phyloP scores from a whole-genome alignment of 2,797 vertebrate genomes.

The Sebastes elongatus region DNA sequence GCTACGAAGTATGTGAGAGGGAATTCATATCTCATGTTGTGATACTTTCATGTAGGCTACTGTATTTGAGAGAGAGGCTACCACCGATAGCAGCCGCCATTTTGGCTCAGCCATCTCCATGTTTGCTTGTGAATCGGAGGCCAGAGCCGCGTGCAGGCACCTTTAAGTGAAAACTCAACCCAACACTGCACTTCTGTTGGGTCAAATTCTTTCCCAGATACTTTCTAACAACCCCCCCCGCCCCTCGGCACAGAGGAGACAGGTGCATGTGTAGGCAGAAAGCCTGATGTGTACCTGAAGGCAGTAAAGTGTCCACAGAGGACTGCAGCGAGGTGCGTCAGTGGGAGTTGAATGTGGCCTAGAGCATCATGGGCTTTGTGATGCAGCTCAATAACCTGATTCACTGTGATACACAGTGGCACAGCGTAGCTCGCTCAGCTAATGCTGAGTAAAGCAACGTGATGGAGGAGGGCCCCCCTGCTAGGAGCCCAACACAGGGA shows the following conservation, averaged over 20 bases:
- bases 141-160: too few species aligned
- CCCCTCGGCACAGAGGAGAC: neutral
- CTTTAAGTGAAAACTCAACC: too few species aligned
- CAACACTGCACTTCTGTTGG: neutral
- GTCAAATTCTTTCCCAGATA: neutral
- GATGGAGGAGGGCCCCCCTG: neutral
- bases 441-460: conserved; percentile 22
- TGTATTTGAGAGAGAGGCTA: too few species aligned
- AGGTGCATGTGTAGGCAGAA: conserved; percentile 3
- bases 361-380: neutral
- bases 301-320: conserved; percentile 1
- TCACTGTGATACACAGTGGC: neutral
- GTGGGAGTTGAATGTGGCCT: conserved; percentile 22
- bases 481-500: conserved; percentile 6
- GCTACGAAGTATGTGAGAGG: too few species aligned
- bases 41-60: too few species aligned
- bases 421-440: neutral
- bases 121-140: too few species aligned
- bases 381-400: conserved; percentile 19
- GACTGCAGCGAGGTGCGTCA: conserved; percentile 7
- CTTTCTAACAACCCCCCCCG: neutral
- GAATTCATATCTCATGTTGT: too few species aligned
- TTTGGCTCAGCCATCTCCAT: too few species aligned
- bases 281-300: conserved; percentile 6
- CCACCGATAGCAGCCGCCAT: too few species aligned